Conservation (phyloP, 2,888 invertebrate species). For the Philaethria dido region DNA sequence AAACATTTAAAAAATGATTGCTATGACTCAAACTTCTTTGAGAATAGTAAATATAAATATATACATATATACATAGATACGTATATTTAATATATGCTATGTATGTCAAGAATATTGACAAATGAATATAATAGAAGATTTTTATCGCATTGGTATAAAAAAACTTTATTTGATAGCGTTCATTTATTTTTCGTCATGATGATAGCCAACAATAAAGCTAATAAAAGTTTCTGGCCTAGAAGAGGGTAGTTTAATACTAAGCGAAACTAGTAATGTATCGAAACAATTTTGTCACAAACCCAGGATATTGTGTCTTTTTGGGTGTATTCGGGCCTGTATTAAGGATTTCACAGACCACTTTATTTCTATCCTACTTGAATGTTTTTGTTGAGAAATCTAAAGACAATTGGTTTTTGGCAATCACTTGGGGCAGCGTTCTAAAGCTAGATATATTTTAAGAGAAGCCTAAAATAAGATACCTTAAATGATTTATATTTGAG, state of each 20-base stretch:
- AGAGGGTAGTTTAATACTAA: constrained; percentile 6
- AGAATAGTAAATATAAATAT: too few species aligned
- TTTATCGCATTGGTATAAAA: not conserved
- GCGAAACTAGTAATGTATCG: constrained; percentile 10
- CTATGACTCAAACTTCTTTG: too few species aligned
- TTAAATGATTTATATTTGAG: not conserved
- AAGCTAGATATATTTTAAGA: not conserved
- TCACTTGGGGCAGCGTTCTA: not conserved
- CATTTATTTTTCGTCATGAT: not conserved
- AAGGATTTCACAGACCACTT: constrained; percentile 19
- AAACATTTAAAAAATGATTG: too few species aligned
- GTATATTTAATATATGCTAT: too few species aligned
- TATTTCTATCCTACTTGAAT: constrained; percentile 10
- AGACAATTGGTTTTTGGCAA: constrained; percentile 5
- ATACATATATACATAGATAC: too few species aligned
- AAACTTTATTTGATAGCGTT: not conserved
- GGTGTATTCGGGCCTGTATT: constrained; percentile 16
- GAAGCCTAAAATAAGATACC: not conserved
- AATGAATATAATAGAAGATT: not conserved
- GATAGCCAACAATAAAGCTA: not conserved
- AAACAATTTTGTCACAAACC: constrained; percentile 9
- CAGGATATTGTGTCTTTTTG: constrained; percentile 17
- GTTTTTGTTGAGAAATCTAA: not conserved
- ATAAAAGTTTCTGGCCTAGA: not conserved
- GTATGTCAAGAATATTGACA: not conserved